Conservation (phyloP, 2,888 invertebrate species). For the Limnephilus rhombicus region DNA sequence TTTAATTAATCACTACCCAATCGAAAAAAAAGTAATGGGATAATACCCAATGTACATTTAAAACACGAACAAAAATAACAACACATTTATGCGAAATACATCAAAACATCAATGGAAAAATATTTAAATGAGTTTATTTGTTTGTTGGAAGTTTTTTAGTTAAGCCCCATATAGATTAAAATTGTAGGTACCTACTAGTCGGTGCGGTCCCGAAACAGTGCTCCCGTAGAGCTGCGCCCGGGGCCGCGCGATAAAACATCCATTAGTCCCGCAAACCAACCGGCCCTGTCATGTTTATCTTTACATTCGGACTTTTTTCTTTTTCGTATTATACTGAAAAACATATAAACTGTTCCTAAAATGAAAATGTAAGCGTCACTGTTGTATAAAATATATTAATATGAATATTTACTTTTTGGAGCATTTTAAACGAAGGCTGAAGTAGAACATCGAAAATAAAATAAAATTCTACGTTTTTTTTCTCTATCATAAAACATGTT, state of each 20-base stretch:
- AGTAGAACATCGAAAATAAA: not conserved
- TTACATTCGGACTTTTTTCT: constrained; percentile 54
- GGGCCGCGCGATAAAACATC: constrained; percentile 63
- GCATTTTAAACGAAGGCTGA: not conserved
- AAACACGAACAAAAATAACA: not conserved
- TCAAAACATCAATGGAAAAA: not conserved
- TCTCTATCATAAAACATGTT: too few species aligned
- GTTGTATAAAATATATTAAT: not conserved
- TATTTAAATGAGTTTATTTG: not conserved
- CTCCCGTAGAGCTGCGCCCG: constrained; percentile 31
- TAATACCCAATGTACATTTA: not conserved
- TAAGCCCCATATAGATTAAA: constrained; percentile 40
- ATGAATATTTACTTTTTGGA: not conserved
- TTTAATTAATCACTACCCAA: too few species aligned
- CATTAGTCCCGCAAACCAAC: constrained; percentile 54
- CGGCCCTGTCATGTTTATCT: constrained; percentile 64
- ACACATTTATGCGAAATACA: not conserved
- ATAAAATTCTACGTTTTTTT: not conserved
- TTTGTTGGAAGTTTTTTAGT: constrained; percentile 5
- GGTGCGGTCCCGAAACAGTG: constrained; percentile 17
- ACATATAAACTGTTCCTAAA: not conserved
- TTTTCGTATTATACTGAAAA: constrained; percentile 24
- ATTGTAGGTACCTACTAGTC: not conserved
- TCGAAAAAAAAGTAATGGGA: too few species aligned
- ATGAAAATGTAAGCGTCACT: not conserved